Percentiles rank a stretch among this genome's conserved stretches.
Evolutionary conservation across 2,797 vertebrate species (phyloP).

Genomic region (Ctenosaura bakeri): DNA sequence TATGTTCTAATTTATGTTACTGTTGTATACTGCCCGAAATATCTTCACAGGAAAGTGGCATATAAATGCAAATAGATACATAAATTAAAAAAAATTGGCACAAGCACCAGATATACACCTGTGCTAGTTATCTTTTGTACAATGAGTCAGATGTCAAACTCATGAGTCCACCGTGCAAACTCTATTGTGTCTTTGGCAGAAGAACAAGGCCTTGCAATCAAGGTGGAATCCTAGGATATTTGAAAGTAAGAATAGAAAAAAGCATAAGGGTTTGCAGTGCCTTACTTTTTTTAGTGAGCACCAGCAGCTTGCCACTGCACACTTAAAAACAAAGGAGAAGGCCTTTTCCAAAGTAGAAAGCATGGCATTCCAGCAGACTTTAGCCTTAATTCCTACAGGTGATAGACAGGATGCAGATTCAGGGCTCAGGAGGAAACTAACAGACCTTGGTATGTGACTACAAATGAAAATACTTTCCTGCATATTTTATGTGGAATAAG

Average conservation of each 20-base stretch:
- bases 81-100: not conserved
- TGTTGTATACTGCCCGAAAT: not conserved
- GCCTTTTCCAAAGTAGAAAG: not conserved
- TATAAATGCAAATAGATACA: not conserved
- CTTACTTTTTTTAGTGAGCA: not conserved
- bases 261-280: not conserved
- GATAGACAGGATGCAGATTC: not conserved
- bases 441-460: not conserved
- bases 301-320: not conserved
- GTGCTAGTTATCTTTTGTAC: not conserved
- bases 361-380: not conserved
- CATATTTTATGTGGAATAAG: not conserved
- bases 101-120: not conserved
- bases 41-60: not conserved
- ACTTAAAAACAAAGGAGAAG: not conserved
- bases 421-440: not conserved
- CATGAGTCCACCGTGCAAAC: too few species aligned
- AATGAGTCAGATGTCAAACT: too few species aligned
- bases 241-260: not conserved
- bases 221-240: not conserved
- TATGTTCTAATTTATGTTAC: not conserved
- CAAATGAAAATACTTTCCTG: slow-evolving; percentile 3
- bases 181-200: not conserved
- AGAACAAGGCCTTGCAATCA: not conserved
- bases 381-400: not conserved